phyloP scores from a whole-genome alignment of 2,888 invertebrate species.

The Exephanes ischioxanthus region DNA sequence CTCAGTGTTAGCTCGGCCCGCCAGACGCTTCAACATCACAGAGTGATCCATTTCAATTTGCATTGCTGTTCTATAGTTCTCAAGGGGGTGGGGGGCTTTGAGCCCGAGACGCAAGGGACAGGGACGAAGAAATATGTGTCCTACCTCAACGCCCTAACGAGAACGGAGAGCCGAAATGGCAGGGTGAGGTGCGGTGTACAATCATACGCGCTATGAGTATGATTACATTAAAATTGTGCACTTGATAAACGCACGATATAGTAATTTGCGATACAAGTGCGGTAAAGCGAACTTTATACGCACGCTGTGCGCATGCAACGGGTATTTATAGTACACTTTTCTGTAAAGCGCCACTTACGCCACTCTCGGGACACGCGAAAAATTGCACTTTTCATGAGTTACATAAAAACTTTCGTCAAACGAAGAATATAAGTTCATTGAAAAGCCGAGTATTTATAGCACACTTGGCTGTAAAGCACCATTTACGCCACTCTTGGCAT shows the following conservation, averaged over 20 bases:
- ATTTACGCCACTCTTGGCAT: too few species aligned
- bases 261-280: too few species aligned
- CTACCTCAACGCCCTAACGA: slow-evolving; percentile 33
- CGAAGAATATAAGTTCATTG: too few species aligned
- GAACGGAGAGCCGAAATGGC: slow-evolving; percentile 9
- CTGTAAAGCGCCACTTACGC: too few species aligned
- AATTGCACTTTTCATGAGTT: too few species aligned
- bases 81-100: neutral
- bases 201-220: neutral
- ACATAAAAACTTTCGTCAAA: too few species aligned
- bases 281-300: too few species aligned
- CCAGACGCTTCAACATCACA: slow-evolving; percentile 26
- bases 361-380: too few species aligned
- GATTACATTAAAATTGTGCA: neutral
- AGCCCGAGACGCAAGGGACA: neutral
- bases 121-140: slow-evolving; percentile 40
- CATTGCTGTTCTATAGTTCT: slow-evolving; percentile 35
- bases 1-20: slow-evolving; percentile 17
- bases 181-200: neutral
- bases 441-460: too few species aligned
- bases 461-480: too few species aligned
- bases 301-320: too few species aligned
- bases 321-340: too few species aligned
- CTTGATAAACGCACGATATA: neutral
- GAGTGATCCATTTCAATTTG: slow-evolving; percentile 52